These are phyloP conservation scores for Sepioteuthis lessoniana DNA, from an alignment of 2,888 invertebrate genomes.

Conservation along the genomic window DNA sequence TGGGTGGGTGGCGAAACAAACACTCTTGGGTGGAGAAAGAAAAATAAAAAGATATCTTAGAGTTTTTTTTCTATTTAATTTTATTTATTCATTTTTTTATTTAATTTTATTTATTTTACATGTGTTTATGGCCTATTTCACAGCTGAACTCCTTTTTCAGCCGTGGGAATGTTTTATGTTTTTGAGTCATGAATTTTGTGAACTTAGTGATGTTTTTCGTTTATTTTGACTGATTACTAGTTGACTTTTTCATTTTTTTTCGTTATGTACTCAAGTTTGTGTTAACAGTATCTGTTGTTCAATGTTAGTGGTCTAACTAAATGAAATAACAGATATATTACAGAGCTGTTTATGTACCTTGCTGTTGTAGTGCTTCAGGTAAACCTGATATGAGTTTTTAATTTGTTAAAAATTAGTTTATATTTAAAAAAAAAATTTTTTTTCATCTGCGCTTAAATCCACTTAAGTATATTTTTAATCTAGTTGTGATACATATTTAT, in stretches of 20 bases:
- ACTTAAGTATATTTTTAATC: no score
- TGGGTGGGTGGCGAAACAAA: no score
- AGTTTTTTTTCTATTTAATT: no score
- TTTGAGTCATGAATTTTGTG: background rate
- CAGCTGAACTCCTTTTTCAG: background rate
- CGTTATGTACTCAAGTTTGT: no score
- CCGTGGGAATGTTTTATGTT: background rate
- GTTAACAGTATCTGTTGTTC: no score
- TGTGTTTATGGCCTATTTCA: constrained; percentile 4
- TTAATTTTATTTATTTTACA: no score
- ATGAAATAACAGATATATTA: background rate
- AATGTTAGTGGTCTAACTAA: background rate
- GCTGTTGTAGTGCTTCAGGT: background rate
- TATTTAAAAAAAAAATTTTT: background rate
- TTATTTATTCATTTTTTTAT: no score
- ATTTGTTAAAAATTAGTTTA: background rate
- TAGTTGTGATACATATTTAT: no score
- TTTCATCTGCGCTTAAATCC: background rate
- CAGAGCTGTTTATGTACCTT: background rate
- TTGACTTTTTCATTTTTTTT: no score
- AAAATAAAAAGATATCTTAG: no score
- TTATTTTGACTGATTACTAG: background rate
- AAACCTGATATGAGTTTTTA: background rate
- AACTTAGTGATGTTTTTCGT: background rate
- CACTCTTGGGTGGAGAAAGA: no score